Conservation (phyloP, 2,888 invertebrate species). For the Halictus quadricinctus region DNA sequence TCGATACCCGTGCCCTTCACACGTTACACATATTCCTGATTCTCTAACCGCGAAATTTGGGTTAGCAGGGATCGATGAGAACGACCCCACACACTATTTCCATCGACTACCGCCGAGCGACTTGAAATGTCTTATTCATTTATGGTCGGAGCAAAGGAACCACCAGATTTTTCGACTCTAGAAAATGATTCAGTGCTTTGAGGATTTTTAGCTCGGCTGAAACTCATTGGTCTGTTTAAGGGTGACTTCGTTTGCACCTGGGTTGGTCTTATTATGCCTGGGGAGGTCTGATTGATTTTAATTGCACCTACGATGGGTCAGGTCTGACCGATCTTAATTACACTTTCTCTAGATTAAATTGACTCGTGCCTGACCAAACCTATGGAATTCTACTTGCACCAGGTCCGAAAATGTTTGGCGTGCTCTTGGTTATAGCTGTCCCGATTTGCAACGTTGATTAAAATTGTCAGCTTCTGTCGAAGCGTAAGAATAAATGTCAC, state of each 20-base stretch:
- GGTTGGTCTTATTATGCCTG: too few relatives aligned
- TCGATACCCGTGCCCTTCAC: not conserved
- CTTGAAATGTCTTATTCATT: not conserved
- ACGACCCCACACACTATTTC: not conserved
- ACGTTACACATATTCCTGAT: not conserved
- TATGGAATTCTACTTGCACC: too few relatives aligned
- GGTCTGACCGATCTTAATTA: not conserved
- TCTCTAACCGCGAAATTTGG: not conserved
- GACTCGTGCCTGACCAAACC: too few relatives aligned
- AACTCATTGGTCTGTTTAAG: too few relatives aligned
- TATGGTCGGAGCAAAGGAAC: too few relatives aligned
- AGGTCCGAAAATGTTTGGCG: too few relatives aligned
- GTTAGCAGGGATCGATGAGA: not conserved
- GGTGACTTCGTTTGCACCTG: too few relatives aligned
- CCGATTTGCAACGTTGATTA: not conserved
- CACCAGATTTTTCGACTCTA: too few relatives aligned
- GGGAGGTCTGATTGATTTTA: too few relatives aligned
- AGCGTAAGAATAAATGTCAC: not conserved
- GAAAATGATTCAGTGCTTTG: not conserved
- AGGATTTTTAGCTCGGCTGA: not conserved
- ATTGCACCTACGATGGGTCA: too few relatives aligned
- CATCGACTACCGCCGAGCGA: not conserved
- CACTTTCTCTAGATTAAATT: not conserved
- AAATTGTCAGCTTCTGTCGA: not conserved
- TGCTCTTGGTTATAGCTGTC: too few relatives aligned